These are phyloP conservation scores for Pteruthius melanotis DNA, from an alignment of 2,113 vertebrate genomes.

Conservation along the genomic window DNA sequence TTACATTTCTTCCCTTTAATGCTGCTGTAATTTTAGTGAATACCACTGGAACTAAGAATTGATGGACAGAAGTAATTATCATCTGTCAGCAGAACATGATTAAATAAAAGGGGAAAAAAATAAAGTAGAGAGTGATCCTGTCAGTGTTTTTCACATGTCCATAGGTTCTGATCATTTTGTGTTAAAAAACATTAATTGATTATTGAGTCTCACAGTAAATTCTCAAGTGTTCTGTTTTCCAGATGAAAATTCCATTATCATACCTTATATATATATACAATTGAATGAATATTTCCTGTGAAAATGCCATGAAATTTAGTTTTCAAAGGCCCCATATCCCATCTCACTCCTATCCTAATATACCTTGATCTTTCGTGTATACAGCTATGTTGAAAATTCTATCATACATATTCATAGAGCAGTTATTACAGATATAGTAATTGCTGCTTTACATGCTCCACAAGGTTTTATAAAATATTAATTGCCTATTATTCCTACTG, in stretches of 20 bases:
- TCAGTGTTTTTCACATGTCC: neutral
- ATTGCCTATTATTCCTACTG: slow-evolving; percentile 56
- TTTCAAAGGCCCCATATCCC: neutral
- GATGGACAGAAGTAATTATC: neutral
- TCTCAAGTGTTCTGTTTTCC: neutral
- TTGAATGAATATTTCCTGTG: neutral
- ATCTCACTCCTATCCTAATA: neutral
- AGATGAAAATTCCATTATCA: neutral
- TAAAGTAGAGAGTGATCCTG: neutral
- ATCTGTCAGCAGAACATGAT: neutral
- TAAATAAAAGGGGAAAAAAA: neutral
- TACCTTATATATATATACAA: neutral
- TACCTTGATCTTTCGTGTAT: slow-evolving; percentile 3
- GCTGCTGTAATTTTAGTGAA: neutral
- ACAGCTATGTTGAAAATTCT: slow-evolving; percentile 9
- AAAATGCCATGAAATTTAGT: neutral
- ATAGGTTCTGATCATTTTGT: neutral
- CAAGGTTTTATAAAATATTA: slow-evolving; percentile 68
- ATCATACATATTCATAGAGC: slow-evolving; percentile 66
- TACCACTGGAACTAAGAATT: neutral
- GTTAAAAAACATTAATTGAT: neutral
- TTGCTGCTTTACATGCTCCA: slow-evolving; percentile 49
- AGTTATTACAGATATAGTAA: slow-evolving; percentile 52
- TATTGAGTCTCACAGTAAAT: neutral
- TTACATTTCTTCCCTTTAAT: neutral